Base-by-base conservation (phyloP, 2,888 invertebrate species). In the Euplexia lucipara region DNA sequence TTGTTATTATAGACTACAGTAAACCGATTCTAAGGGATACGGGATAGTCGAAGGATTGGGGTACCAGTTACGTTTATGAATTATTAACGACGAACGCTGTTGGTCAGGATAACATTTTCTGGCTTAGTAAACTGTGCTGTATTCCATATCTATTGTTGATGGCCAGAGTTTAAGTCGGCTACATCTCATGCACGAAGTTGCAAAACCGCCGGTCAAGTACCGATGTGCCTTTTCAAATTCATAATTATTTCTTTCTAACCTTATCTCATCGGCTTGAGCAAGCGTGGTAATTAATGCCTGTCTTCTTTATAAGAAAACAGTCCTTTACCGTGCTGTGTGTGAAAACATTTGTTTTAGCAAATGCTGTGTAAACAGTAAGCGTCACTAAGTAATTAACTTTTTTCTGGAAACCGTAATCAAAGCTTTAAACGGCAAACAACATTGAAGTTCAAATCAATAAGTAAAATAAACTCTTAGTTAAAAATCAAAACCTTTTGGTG, bases 401-500 rank as follows among this genome's bases (percentile, higher is more conserved):
- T 32, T 16, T 34, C 14, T 10, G 26, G 20, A 35, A 54, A 54
- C 8, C 20, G 30, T 49, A 45, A 56, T 59, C 58, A 65, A 70
- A 75, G 47, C 6, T 32, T 32, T n/a, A 68, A 72, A 20, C 61
- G 42, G 32, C n/a, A 42, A 72, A 59, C 34, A 59, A 30, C 47
- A 14, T 35, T 39, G 51, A 64, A 69, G 53, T 63, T 48, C 69
- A 80, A 80, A 80, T 80, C 81, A 80, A 64, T 72, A 70, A 77
- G 42, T 53, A 54, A 80, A 81, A 82, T 67, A 80, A 63, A 67
- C 61, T 70, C 47, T 70, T 75, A 76, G 66, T 70, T 75, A 78
- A 68, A 81, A 80, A 77, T 67, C 65, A 73, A 76, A 79, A 65
- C 60, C 75, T 75, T 73, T 82, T 54, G 67, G 57, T 86, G 86